Percentiles rank a stretch among this genome's conserved stretches.
These are phyloP conservation scores for Heliconius erato DNA, from an alignment of 2,888 invertebrate species.

Conservation along the genomic window DNA sequence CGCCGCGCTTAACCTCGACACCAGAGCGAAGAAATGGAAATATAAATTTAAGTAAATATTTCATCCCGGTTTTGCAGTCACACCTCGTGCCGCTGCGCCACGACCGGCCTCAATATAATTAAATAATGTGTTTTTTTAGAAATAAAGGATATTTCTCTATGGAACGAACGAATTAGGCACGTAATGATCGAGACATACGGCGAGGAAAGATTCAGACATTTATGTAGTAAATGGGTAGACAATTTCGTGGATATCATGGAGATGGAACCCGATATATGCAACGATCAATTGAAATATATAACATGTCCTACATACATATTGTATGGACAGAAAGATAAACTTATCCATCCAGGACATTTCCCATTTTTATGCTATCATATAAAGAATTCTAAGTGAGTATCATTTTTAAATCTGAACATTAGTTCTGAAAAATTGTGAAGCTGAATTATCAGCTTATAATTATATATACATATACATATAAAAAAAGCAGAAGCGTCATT, in stretches of 20 bases:
- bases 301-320: conserved; percentile 75
- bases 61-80: too few relatives aligned
- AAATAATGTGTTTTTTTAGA: conserved; percentile 61
- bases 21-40: too few relatives aligned
- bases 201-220: conserved; percentile 86
- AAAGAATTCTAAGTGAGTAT: conserved; percentile 41
- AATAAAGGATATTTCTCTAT: conserved; percentile 88
- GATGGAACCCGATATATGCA: conserved; percentile 87
- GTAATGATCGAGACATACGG: conserved; percentile 89
- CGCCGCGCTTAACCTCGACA: too few relatives aligned
- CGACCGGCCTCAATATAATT: too few relatives aligned
- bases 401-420: neutral
- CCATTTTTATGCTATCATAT: conserved; percentile 29
- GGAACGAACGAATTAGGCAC: conserved; percentile 90
- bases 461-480: too few relatives aligned
- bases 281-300: conserved; percentile 84
- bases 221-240: conserved; percentile 89
- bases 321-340: conserved; percentile 34
- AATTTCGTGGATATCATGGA: conserved; percentile 64
- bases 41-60: too few relatives aligned
- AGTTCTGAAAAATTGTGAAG: neutral
- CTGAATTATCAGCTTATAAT: too few relatives aligned
- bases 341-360: conserved; percentile 24
- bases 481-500: too few relatives aligned
- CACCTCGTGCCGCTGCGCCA: too few relatives aligned